Conservation (phyloP, 2,797 vertebrate genomes). For the Trachurus trachurus region DNA sequence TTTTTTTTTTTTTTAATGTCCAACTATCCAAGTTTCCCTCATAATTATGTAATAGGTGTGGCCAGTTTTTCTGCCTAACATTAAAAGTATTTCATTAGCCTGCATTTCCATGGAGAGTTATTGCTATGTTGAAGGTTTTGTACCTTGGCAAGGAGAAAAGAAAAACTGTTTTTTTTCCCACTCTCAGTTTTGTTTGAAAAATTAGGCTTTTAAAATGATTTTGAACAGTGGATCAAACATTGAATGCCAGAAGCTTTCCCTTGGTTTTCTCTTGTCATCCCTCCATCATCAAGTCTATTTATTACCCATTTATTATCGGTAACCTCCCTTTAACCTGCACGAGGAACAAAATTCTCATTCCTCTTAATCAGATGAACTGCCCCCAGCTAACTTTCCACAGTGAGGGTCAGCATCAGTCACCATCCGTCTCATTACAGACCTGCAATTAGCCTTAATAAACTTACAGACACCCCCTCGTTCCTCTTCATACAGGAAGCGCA, state of each 20-base stretch:
- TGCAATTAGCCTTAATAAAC: slow-evolving; percentile 55
- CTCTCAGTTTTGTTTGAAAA: slow-evolving; percentile 15
- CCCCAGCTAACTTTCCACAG: slow-evolving; percentile 13
- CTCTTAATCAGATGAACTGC: slow-evolving; percentile 46
- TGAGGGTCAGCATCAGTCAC: slow-evolving; percentile 29
- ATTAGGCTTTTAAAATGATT: neutral
- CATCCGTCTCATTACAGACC: slow-evolving; percentile 41
- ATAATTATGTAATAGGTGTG: slow-evolving; percentile 37
- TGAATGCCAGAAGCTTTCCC: slow-evolving; percentile 11
- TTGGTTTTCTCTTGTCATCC: neutral
- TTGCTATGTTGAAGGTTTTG: slow-evolving; percentile 37
- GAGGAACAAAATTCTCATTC: slow-evolving; percentile 23
- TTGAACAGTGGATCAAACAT: neutral
- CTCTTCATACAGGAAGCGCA: slow-evolving; percentile 7
- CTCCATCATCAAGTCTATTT: neutral
- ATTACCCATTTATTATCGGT: slow-evolving; percentile 19
- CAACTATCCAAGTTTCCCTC: slow-evolving; percentile 30
- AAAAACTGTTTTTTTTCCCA: neutral
- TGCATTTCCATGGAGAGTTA: slow-evolving; percentile 55
- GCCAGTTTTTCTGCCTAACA: slow-evolving; percentile 19
- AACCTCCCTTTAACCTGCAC: slow-evolving; percentile 24
- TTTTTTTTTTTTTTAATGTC: neutral
- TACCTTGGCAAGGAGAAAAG: slow-evolving; percentile 13
- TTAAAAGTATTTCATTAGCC: slow-evolving; percentile 50
- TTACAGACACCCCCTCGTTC: slow-evolving; percentile 30